Percentiles rank a stretch among this genome's conserved stretches.
phyloP scores from a whole-genome alignment of 2,113 vertebrate species.

The Pachypanchax playfairii region DNA sequence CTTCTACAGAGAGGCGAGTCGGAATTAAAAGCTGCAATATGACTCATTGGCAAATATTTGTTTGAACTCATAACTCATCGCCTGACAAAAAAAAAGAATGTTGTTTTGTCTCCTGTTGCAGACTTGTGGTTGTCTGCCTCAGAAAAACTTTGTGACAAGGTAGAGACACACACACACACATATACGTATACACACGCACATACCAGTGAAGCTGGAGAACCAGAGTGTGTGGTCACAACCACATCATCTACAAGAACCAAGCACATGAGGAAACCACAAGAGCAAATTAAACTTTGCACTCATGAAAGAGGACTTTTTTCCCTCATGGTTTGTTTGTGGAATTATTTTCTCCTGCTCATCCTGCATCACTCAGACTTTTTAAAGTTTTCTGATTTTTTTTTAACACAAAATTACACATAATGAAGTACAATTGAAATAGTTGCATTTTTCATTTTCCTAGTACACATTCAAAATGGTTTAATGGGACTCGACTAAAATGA shows the following conservation, averaged over 20 bases:
- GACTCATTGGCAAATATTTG: conserved; percentile 38
- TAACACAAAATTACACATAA: conserved; percentile 70
- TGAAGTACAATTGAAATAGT: conserved; percentile 60
- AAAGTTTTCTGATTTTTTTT: conserved; percentile 62
- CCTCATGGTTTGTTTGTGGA: conserved; percentile 28
- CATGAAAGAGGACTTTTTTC: conserved; percentile 53
- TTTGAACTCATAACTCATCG: conserved; percentile 39
- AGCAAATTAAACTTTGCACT: conserved; percentile 60
- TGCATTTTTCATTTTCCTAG: conserved; percentile 47
- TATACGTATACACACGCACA: conserved; percentile 15
- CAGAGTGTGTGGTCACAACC: conserved; percentile 64
- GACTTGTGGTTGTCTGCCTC: conserved; percentile 57
- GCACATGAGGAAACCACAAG: conserved; percentile 64
- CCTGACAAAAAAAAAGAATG: conserved; percentile 57
- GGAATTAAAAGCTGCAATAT: conserved; percentile 7
- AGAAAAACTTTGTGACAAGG: conserved; percentile 44
- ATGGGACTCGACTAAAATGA: conserved; percentile 42
- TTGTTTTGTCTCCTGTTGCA: conserved; percentile 64
- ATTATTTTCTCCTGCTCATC: conserved; percentile 28
- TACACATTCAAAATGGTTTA: conserved; percentile 34
- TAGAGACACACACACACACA: conserved; percentile 1
- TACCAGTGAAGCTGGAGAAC: conserved; percentile 24
- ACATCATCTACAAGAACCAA: conserved; percentile 61
- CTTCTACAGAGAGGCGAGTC: not conserved
- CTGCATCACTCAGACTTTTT: conserved; percentile 59